Conservation (phyloP, 2,113 vertebrate species). For the Corythaeola cristata region DNA sequence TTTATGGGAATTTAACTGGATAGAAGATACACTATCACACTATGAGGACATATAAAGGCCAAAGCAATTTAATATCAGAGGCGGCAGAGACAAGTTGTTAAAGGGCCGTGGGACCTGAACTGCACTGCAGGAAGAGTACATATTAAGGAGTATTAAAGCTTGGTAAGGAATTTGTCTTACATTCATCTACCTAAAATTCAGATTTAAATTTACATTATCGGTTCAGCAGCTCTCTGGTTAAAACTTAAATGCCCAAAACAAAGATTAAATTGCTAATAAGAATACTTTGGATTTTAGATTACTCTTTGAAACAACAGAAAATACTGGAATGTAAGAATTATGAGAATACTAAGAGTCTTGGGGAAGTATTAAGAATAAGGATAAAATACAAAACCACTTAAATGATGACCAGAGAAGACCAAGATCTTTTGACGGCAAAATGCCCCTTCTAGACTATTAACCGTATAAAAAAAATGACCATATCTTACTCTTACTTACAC, state of each 20-base stretch:
- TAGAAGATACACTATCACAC: not conserved
- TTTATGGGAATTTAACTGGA: not conserved
- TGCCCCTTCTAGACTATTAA: not conserved
- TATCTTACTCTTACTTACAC: not conserved
- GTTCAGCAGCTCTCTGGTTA: not conserved
- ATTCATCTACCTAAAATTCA: not conserved
- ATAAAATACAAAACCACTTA: not conserved
- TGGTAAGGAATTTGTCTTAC: not conserved
- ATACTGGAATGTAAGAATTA: not conserved
- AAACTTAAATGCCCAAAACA: not conserved
- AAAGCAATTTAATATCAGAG: not conserved
- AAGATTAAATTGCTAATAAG: not conserved
- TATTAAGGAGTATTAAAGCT: not conserved
- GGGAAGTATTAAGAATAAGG: not conserved
- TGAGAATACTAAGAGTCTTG: not conserved
- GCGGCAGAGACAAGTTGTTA: not conserved
- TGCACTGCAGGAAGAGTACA: not conserved
- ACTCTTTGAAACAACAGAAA: not conserved
- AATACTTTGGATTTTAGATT: not conserved
- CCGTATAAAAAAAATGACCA: not conserved
- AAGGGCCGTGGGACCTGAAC: not conserved
- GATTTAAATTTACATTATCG: not conserved
- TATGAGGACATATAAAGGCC: not conserved
- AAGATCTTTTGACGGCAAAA: not conserved
- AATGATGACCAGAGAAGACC: not conserved